Percentiles rank a stretch among this genome's conserved stretches.
Evolutionary conservation across 2,113 vertebrate genomes (phyloP).

Genomic region (Seriola aureovittata): DNA sequence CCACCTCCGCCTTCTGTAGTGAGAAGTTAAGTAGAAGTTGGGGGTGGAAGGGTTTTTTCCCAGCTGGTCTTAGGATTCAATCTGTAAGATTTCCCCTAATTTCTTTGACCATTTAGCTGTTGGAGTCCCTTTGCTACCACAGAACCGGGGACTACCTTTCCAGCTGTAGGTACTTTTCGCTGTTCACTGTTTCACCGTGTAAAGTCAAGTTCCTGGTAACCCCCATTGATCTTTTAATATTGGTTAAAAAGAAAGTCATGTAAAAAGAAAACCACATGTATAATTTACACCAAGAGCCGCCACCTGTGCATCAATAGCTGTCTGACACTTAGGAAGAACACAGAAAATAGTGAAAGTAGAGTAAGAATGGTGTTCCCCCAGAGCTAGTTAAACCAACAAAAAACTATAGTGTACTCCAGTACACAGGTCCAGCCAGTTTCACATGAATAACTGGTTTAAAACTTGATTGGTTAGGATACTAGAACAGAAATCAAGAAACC

Average conservation of each 20-base stretch:
- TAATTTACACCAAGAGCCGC: background rate
- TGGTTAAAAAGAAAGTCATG: background rate
- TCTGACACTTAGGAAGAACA: background rate
- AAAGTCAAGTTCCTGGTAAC: constrained; percentile 37
- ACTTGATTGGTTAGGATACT: background rate
- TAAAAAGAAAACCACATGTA: background rate
- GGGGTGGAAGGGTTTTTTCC: background rate
- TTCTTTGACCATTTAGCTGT: constrained; percentile 18
- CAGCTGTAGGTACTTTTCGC: constrained; percentile 51
- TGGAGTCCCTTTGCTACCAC: background rate
- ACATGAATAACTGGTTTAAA: background rate
- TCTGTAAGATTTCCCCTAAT: constrained; percentile 37
- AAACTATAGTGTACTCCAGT: background rate
- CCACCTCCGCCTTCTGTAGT: background rate
- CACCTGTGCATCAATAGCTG: background rate
- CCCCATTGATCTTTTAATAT: constrained; percentile 26
- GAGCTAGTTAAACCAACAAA: background rate
- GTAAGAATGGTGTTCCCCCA: background rate
- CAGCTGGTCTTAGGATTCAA: background rate
- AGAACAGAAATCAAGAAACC: constrained; percentile 9
- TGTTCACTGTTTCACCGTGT: constrained; percentile 22
- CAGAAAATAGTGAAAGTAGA: background rate
- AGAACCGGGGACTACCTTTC: constrained; percentile 19
- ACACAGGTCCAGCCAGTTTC: background rate
- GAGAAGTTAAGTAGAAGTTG: constrained; percentile 8